Percentiles rank a stretch among this genome's conserved stretches.
These are phyloP conservation scores for Sinopyrophorus schimmeli DNA, from an alignment of 2,888 invertebrate genomes.

Conservation along the genomic window DNA sequence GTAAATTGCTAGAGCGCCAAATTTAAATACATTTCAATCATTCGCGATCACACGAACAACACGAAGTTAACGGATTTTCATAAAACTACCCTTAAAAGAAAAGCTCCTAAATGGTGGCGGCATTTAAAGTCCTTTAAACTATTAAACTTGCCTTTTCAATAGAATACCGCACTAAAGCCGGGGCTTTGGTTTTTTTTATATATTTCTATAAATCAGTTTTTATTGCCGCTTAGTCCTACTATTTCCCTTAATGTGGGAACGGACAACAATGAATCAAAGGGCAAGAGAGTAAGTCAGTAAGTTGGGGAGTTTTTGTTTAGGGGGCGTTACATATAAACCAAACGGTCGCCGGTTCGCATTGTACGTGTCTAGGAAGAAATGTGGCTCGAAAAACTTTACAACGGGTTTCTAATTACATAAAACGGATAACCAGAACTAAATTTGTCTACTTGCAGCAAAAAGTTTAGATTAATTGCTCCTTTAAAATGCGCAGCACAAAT, in stretches of 20 bases:
- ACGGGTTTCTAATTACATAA: constrained; percentile 15
- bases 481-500: no score
- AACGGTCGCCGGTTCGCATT: constrained; percentile 15
- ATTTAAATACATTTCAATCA: no score
- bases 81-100: no score
- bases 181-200: constrained; percentile 5
- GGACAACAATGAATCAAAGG: constrained; percentile 18
- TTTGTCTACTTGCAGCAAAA: constrained; percentile 3
- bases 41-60: no score
- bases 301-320: constrained; percentile 18
- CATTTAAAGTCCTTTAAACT: no score
- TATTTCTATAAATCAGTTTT: constrained; percentile 14
- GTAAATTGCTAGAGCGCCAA: no score
- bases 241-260: constrained; percentile 10
- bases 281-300: constrained; percentile 6
- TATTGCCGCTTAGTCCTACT: not conserved
- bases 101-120: no score
- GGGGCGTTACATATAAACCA: constrained; percentile 18
- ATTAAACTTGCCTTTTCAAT: no score
- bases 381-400: constrained; percentile 14
- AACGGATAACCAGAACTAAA: constrained; percentile 14
- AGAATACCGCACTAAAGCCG: no score
- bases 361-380: constrained; percentile 18
- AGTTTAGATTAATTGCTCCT: constrained; percentile 8
- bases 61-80: no score